phyloP scores from a whole-genome alignment of 2,113 vertebrate species.

The Corvus moneduloides region DNA sequence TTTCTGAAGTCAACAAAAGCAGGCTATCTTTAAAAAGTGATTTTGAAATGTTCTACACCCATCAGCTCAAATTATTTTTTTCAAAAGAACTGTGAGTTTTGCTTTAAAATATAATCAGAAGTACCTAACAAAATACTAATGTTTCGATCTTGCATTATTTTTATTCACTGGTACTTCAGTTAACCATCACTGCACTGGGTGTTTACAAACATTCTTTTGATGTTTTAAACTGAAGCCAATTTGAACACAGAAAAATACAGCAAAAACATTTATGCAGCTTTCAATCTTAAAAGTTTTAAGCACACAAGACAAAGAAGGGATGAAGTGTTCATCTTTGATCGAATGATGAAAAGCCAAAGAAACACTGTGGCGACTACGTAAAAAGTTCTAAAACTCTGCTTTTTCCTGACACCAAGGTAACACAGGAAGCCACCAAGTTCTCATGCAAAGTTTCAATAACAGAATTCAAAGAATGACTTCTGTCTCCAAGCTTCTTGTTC shows the following conservation, averaged over 20 bases:
- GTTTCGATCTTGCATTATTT: neutral
- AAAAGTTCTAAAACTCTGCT: neutral
- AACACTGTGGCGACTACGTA: accelerated
- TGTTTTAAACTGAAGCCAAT: neutral
- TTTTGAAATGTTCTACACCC: neutral
- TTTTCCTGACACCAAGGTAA: neutral
- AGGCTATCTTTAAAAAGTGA: neutral
- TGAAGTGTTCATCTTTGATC: neutral
- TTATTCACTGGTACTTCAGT: neutral
- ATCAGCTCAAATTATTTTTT: neutral
- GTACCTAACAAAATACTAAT: neutral
- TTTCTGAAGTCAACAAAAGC: neutral
- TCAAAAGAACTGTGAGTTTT: neutral
- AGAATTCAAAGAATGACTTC: neutral
- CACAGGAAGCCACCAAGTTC: neutral
- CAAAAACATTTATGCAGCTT: neutral
- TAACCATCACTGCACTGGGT: neutral
- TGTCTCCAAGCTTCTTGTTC: neutral
- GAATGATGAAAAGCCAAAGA: neutral
- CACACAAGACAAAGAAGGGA: neutral
- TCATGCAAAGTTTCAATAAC: neutral
- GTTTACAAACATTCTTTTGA: neutral
- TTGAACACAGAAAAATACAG: neutral
- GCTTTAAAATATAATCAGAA: neutral
- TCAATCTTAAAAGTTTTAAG: neutral